These are phyloP conservation scores for Trissolcus brochymenae DNA, from an alignment of 2,888 invertebrate genomes.

Conservation along the genomic window DNA sequence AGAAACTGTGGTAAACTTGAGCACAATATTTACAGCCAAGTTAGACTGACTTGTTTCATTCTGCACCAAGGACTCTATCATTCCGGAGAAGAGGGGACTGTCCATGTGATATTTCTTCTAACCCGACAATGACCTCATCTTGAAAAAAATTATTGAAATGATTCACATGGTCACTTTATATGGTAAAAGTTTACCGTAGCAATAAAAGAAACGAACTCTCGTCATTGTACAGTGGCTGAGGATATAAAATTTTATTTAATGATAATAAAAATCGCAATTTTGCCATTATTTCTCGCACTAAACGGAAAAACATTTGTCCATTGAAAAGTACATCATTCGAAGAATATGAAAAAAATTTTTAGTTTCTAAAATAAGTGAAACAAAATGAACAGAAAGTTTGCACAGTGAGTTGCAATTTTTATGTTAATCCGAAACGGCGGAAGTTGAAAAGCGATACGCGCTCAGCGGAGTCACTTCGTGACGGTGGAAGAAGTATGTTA, in stretches of 20 bases:
- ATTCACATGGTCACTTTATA: conserved; percentile 23
- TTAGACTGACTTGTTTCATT: conserved; percentile 23
- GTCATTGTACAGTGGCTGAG: neutral
- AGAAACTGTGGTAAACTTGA: conserved; percentile 4
- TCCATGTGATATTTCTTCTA: conserved; percentile 24
- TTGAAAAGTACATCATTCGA: neutral
- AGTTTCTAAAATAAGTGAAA: neutral
- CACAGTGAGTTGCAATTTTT: neutral
- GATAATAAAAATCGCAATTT: no score
- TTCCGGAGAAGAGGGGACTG: conserved; percentile 11
- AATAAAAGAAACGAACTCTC: neutral
- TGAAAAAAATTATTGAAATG: conserved; percentile 17
- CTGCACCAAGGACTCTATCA: conserved; percentile 24
- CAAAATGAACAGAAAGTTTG: neutral
- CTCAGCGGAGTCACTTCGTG: conserved; percentile 1
- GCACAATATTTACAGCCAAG: conserved; percentile 23
- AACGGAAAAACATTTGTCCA: neutral
- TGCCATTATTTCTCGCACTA: no score
- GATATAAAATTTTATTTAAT: no score
- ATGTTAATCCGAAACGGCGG: neutral
- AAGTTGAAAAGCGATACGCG: conserved; percentile 9
- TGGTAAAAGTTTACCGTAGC: neutral
- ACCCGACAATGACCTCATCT: conserved; percentile 49
- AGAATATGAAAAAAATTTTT: neutral
- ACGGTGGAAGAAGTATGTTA: conserved; percentile 29